These are phyloP conservation scores for Hydrotaea diabolus DNA, from an alignment of 2,888 invertebrate species.

Conservation along the genomic window DNA sequence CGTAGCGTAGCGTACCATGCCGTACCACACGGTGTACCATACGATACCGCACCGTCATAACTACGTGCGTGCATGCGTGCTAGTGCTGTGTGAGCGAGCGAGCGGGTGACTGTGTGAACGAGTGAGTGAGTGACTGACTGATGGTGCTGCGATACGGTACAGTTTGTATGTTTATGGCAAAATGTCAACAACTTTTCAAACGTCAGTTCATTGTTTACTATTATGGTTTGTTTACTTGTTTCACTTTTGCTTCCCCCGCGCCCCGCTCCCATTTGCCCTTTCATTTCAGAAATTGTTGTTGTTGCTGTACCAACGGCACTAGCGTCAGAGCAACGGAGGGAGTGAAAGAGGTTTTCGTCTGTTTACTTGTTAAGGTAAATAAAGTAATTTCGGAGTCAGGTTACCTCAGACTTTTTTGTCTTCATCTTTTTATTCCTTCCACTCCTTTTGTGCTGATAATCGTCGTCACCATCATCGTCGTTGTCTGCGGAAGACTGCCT, in stretches of 20 bases:
- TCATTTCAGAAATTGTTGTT: neutral
- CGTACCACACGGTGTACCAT: neutral
- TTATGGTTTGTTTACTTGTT: slow-evolving; percentile 13
- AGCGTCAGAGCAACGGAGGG: neutral
- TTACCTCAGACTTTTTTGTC: slow-evolving; percentile 22
- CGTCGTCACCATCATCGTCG: slow-evolving; percentile 3
- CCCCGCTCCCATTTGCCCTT: neutral
- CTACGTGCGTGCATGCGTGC: neutral
- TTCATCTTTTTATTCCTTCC: neutral
- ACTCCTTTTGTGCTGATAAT: neutral
- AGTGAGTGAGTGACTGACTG: neutral
- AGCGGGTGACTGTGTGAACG: too few relatives aligned
- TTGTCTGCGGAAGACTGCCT: neutral
- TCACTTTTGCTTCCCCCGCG: slow-evolving; percentile 1
- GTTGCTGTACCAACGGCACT: neutral
- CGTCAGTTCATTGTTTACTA: slow-evolving; percentile 23
- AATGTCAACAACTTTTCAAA: slow-evolving; percentile 64
- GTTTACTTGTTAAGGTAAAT: slow-evolving; percentile 39
- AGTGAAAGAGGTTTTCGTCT: slow-evolving; percentile 6
- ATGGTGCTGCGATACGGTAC: slow-evolving; percentile 50
- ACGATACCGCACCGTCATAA: neutral
- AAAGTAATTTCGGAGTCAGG: slow-evolving; percentile 36
- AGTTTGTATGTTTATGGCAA: slow-evolving; percentile 67
- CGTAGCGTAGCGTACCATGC: neutral
- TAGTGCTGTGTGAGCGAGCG: neutral